phyloP scores from a whole-genome alignment of 2,888 invertebrate genomes.

The Netelia melanura region DNA sequence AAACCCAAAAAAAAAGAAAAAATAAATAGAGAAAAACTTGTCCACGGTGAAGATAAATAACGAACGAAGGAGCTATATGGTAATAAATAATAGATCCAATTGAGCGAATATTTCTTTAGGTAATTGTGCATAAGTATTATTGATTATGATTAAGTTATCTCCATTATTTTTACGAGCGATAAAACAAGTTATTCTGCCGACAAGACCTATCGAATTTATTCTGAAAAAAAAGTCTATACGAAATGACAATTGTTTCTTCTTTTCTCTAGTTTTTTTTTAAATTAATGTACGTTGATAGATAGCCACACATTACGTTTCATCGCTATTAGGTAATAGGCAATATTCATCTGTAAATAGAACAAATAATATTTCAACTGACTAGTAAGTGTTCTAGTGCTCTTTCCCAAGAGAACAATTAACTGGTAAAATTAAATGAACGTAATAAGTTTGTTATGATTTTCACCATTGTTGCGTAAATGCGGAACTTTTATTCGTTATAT shows the following conservation, averaged over 20 bases:
- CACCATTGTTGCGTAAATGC: conserved; percentile 73
- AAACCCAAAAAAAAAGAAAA: conserved; percentile 53
- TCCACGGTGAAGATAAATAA: conserved; percentile 73
- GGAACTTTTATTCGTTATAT: conserved; percentile 74
- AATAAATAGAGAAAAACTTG: conserved; percentile 68
- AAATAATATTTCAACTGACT: conserved; percentile 80
- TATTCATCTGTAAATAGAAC: conserved; percentile 83
- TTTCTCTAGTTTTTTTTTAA: conserved; percentile 52
- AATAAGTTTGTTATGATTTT: conserved; percentile 79
- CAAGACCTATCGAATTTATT: conserved; percentile 59
- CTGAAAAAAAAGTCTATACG: conserved; percentile 42
- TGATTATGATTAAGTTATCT: conserved; percentile 63
- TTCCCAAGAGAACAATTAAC: conserved; percentile 72
- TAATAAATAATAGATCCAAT: conserved; percentile 69
- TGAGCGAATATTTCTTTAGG: conserved; percentile 71
- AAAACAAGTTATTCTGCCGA: conserved; percentile 53
- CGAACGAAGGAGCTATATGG: conserved; percentile 67
- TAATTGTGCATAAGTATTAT: conserved; percentile 73
- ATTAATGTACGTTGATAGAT: conserved; percentile 62
- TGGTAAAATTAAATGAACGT: conserved; percentile 74
- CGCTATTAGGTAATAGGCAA: conserved; percentile 77
- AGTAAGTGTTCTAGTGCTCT: conserved; percentile 80
- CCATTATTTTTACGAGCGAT: conserved; percentile 37
- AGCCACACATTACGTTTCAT: conserved; percentile 67
- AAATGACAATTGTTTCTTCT: conserved; percentile 58